These are phyloP conservation scores for Chaetodon trifasciatus DNA, from an alignment of 2,797 vertebrate species.

Conservation along the genomic window DNA sequence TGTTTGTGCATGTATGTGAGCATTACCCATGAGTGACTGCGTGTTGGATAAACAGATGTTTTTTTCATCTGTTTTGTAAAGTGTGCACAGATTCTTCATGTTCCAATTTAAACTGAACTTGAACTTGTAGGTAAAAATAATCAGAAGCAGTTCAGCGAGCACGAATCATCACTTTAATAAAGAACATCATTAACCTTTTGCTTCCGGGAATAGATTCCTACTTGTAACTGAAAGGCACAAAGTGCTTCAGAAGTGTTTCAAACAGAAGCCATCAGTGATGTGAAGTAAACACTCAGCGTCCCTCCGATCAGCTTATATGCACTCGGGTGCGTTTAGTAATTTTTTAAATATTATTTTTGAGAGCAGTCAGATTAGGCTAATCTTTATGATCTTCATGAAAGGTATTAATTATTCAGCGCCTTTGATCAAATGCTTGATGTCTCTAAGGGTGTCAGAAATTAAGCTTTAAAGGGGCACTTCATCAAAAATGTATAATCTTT, in stretches of 20 bases:
- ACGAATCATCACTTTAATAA: constrained; percentile 29
- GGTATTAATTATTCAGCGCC: constrained; percentile 58
- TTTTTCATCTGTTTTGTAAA: neutral
- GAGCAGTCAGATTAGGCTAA: constrained; percentile 45
- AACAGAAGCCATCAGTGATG: neutral
- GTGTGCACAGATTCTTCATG: neutral
- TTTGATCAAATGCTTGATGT: constrained; percentile 54
- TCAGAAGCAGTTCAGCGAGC: neutral
- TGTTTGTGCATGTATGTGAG: neutral
- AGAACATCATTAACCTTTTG: constrained; percentile 17
- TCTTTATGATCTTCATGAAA: constrained; percentile 62
- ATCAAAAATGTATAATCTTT: constrained; percentile 54
- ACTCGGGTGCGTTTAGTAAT: constrained; percentile 26
- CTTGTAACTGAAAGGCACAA: constrained; percentile 3
- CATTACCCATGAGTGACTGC: neutral
- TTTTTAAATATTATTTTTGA: constrained; percentile 34
- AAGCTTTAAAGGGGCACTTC: constrained; percentile 51
- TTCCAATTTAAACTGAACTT: neutral
- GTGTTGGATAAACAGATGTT: neutral
- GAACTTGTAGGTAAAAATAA: neutral
- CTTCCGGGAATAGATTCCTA: neutral
- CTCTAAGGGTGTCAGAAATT: constrained; percentile 41
- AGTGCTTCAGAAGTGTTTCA: constrained; percentile 9
- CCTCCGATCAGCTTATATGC: neutral
- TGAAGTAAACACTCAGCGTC: constrained; percentile 15